Evolutionary conservation across 2,888 invertebrate genomes (phyloP).

Genomic region (Siphonodentalium dalli): DNA sequence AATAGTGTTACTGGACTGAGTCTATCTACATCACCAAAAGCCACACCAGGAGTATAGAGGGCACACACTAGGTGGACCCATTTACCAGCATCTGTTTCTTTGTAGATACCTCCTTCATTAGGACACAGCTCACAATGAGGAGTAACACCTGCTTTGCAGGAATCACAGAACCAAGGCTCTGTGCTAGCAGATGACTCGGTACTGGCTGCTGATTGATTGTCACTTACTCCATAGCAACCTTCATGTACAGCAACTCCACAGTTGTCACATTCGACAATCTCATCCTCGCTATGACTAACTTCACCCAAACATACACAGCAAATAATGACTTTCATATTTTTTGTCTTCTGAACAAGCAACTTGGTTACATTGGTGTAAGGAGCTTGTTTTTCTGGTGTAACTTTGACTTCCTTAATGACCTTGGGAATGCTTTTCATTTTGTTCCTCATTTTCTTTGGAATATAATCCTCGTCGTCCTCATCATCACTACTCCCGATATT

Average conservation of each 20-base stretch:
- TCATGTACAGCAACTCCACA: constrained; percentile 97
- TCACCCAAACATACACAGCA: constrained; percentile 94
- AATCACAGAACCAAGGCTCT: constrained; percentile 99
- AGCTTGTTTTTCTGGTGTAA: not conserved
- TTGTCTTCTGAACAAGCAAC: constrained; percentile 14
- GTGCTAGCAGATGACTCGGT: constrained; percentile 94
- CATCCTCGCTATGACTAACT: constrained; percentile 88
- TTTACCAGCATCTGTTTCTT: constrained; percentile 95
- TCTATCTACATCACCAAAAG: constrained; percentile 82
- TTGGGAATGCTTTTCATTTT: constrained; percentile 16
- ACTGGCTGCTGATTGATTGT: constrained; percentile 88
- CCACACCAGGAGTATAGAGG: constrained; percentile 94
- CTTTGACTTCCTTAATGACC: constrained; percentile 4
- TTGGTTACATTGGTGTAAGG: not conserved
- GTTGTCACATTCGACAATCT: constrained; percentile 96
- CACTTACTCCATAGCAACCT: constrained; percentile 94
- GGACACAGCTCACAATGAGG: constrained; percentile 96
- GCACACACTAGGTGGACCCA: constrained; percentile 99
- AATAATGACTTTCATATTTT: constrained; percentile 72
- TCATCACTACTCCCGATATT: constrained; percentile 31
- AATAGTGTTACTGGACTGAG: constrained; percentile 89
- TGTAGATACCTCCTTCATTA: constrained; percentile 87
- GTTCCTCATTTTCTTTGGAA: constrained; percentile 36
- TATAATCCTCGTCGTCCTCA: constrained; percentile 47
- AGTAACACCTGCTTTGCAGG: constrained; percentile 88